A percentile compares a stretch with the other conserved stretches of the same genome.
phyloP scores from a whole-genome alignment of 2,113 vertebrate genomes.

The Stictonetta naevosa region DNA sequence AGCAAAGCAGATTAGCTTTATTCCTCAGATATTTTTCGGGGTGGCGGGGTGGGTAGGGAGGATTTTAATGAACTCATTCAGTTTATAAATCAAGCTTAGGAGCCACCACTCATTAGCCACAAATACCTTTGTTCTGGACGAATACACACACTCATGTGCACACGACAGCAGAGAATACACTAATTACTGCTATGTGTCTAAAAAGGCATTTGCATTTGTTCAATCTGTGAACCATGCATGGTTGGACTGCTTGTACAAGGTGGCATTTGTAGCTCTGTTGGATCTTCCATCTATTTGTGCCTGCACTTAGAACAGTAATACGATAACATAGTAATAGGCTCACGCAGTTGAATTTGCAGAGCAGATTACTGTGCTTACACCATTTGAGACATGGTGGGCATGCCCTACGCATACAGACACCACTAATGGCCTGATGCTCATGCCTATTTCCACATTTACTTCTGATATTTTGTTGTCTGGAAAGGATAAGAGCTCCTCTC shows the following conservation, averaged over 20 bases:
- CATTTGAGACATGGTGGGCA: not conserved
- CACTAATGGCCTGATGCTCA: not conserved
- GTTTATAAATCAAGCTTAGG: not conserved
- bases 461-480: not conserved
- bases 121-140: not conserved
- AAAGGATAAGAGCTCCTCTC: not conserved
- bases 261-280: not conserved
- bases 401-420: not conserved
- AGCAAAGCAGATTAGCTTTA: conserved; percentile 46
- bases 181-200: not conserved
- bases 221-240: not conserved
- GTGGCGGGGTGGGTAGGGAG: not conserved
- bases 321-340: not conserved
- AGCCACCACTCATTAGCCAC: not conserved
- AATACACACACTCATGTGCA: accelerated
- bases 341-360: not conserved
- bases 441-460: not conserved
- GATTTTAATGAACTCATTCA: conserved; percentile 7
- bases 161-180: not conserved
- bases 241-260: not conserved
- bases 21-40: not conserved
- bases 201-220: not conserved
- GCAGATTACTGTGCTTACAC: not conserved
- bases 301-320: not conserved
- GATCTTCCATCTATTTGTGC: not conserved